phyloP scores from a whole-genome alignment of 2,113 vertebrate species.

The pig (Sus scrofa) region T2T-Sscrofa CM000816.6:35939001-35939500 shows the following conservation, averaged over 20 bases:
- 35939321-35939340: constrained; percentile 10
- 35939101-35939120: not conserved
- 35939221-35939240: not conserved
- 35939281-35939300: not conserved
- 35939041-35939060: not conserved
- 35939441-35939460: constrained; percentile 3
- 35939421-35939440: not conserved
- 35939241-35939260: not conserved
- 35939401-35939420: not conserved
- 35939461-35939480: not conserved
- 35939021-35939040: not conserved
- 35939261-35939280: too few species aligned
- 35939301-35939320: constrained; percentile 48
- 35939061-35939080: constrained; percentile 18
- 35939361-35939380: constrained; percentile 6
- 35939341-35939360: not conserved
- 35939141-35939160: not conserved
- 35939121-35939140: not conserved
- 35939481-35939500: constrained; percentile 39
- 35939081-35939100: not conserved
- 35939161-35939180: not conserved
- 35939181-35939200: constrained; percentile 20
- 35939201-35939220: not conserved
- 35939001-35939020: not conserved
- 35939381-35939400: not conserved